Evolutionary conservation across 2,797 vertebrate genomes (phyloP).

Genomic region (Aplochiton taeniatus): DNA sequence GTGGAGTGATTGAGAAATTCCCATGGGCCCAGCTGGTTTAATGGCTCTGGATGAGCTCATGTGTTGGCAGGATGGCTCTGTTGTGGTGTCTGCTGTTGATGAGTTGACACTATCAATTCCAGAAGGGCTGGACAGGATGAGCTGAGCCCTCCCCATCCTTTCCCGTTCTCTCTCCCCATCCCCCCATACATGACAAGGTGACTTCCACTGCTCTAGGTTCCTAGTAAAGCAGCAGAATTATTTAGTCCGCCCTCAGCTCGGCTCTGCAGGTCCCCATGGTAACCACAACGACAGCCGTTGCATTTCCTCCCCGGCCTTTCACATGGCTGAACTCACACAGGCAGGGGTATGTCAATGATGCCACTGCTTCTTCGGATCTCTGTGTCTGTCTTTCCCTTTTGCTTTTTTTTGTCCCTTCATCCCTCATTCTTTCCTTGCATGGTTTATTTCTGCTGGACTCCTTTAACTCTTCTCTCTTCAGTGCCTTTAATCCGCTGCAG

Average conservation of each 20-base stretch:
- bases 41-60: slow-evolving; percentile 29
- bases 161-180: neutral
- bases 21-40: slow-evolving; percentile 44
- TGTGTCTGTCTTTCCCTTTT: neutral
- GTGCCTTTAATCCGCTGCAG: neutral
- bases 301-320: slow-evolving; percentile 7
- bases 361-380: neutral
- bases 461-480: neutral
- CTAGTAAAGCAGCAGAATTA: slow-evolving; percentile 30
- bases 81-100: slow-evolving; percentile 38
- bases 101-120: slow-evolving; percentile 25
- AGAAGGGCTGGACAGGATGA: slow-evolving; percentile 12
- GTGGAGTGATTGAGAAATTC: slow-evolving; percentile 39
- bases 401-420: neutral
- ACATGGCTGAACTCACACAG: slow-evolving; percentile 16
- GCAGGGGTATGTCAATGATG: slow-evolving; percentile 26
- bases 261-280: slow-evolving; percentile 20
- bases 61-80: slow-evolving; percentile 34
- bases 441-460: neutral
- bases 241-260: slow-evolving; percentile 27
- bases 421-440: no score
- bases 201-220: slow-evolving; percentile 10
- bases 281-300: slow-evolving; percentile 17
- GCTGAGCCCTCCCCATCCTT: slow-evolving; percentile 23
- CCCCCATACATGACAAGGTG: slow-evolving; percentile 25